A percentile compares a stretch with the other conserved stretches of the same genome.
phyloP scores from a whole-genome alignment of 2,113 vertebrate genomes.

The Nettapus auritus region DNA sequence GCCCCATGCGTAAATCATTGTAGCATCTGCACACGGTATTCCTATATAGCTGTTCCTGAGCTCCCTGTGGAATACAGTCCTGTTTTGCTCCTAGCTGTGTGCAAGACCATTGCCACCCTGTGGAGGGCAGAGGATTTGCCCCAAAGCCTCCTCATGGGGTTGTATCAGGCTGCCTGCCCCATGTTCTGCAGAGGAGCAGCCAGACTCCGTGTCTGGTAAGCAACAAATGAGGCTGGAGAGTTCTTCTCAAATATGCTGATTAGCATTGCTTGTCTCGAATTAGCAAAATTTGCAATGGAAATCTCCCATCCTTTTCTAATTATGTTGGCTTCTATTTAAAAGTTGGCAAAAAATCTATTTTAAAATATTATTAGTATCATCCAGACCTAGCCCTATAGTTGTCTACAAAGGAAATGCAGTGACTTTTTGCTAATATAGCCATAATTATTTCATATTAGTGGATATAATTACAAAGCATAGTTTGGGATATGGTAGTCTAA shows the following conservation, averaged over 20 bases:
- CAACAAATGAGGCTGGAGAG: neutral
- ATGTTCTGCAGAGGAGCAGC: neutral
- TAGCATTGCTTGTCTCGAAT: neutral
- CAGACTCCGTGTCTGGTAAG: neutral
- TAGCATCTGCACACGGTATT: neutral
- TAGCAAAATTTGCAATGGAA: neutral
- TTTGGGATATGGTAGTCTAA: neutral
- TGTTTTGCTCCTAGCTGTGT: neutral
- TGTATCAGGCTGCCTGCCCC: neutral
- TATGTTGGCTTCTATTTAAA: neutral
- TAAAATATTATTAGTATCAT: neutral
- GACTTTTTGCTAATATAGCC: neutral
- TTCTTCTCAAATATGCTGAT: neutral
- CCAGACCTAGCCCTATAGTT: neutral
- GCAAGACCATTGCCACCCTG: neutral
- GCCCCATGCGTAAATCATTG: neutral
- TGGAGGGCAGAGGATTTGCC: neutral
- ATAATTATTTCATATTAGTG: neutral
- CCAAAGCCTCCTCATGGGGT: neutral
- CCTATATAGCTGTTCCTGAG: neutral
- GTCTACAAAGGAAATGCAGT: neutral
- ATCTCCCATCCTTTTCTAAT: constrained; percentile 13
- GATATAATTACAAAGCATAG: neutral
- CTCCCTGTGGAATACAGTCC: neutral
- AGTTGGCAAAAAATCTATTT: neutral